Conservation (phyloP, 1,140 invertebrate species). For the Macrosteles quadrilineatus region DNA sequence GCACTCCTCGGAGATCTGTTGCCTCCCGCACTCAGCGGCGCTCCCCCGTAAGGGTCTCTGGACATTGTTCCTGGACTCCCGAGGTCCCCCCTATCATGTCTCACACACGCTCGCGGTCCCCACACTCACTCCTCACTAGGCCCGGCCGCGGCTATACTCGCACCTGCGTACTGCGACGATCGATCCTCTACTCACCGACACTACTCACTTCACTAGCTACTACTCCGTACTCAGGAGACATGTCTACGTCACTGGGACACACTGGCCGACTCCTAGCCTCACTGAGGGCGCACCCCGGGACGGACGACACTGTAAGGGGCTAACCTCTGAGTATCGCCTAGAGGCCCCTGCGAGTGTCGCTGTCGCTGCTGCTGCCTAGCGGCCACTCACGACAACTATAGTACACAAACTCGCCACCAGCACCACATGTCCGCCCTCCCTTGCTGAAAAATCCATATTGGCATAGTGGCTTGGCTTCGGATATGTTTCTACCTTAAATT, state of each 20-base stretch:
- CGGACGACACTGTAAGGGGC: neutral
- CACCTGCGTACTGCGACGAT: conserved; percentile 30
- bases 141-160: neutral
- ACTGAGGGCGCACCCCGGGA: neutral
- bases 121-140: conserved; percentile 17
- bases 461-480: too few species aligned
- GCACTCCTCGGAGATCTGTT: conserved; percentile 63
- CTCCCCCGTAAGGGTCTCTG: conserved; percentile 67
- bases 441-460: too few species aligned
- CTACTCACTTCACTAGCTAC: neutral
- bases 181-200: neutral
- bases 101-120: conserved; percentile 20
- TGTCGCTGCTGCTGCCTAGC: neutral
- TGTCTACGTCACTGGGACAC: neutral
- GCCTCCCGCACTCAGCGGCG: conserved; percentile 55
- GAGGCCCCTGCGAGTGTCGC: neutral
- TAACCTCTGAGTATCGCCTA: neutral
- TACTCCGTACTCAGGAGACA: neutral
- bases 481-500: too few species aligned
- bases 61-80: conserved; percentile 55
- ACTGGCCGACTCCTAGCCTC: neutral
- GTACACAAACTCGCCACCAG: too few species aligned
- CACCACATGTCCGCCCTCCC: too few species aligned
- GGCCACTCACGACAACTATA: neutral
- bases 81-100: conserved; percentile 26